phyloP scores from a whole-genome alignment of 2,888 invertebrate genomes.

The Bunonema sp. region DNA sequence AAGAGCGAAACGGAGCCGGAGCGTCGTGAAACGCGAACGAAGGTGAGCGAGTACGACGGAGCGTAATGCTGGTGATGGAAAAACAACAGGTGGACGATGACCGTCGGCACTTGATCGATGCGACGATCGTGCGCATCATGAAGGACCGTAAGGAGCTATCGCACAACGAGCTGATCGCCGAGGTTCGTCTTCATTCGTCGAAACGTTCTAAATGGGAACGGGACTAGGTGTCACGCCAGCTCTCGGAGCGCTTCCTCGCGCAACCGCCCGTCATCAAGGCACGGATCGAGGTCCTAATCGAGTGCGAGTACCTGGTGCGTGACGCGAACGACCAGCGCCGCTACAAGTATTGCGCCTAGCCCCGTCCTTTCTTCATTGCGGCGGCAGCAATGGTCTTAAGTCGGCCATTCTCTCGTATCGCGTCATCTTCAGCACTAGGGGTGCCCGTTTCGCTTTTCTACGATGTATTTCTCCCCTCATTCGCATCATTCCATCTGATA shows the following conservation, averaged over 20 bases:
- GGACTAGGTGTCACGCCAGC: slow-evolving; percentile 67
- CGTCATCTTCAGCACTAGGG: background rate
- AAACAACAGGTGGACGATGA: slow-evolving; percentile 73
- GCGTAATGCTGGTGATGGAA: too few species aligned
- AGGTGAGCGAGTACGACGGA: too few species aligned
- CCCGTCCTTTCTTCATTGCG: background rate
- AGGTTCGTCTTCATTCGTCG: slow-evolving; percentile 51
- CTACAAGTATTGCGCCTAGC: slow-evolving; percentile 30
- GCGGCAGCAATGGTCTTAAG: background rate
- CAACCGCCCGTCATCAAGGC: slow-evolving; percentile 96
- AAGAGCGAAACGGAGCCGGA: slow-evolving; percentile 93
- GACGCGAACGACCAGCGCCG: slow-evolving; percentile 71
- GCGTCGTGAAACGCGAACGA: slow-evolving; percentile 79
- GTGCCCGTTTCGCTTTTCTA: too few species aligned
- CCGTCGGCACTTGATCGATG: slow-evolving; percentile 96
- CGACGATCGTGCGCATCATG: slow-evolving; percentile 96
- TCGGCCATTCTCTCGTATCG: background rate
- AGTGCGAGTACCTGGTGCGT: slow-evolving; percentile 91
- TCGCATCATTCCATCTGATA: too few species aligned
- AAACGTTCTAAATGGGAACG: background rate
- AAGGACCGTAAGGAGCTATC: slow-evolving; percentile 83
- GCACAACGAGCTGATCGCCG: slow-evolving; percentile 74
- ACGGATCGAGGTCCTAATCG: slow-evolving; percentile 95
- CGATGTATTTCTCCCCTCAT: too few species aligned
- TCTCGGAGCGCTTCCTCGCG: slow-evolving; percentile 87